Evolutionary conservation across 2,797 vertebrate genomes (phyloP), one percentile per base, ranked within the genome.

Genomic region (Ptychobarbus kaznakovi): DNA sequence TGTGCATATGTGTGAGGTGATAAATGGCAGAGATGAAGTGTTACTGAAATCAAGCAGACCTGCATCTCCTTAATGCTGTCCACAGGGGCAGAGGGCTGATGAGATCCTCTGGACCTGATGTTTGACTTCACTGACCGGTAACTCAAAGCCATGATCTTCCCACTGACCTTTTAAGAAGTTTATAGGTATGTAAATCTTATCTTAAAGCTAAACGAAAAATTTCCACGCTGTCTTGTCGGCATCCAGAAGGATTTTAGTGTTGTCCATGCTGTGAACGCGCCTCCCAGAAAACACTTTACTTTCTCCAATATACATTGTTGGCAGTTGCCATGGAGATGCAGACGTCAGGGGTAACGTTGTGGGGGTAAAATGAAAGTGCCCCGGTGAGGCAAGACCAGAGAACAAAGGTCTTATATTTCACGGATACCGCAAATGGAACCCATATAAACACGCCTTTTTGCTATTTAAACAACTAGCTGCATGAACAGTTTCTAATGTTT

Each of bases 251-350:
- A 82, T 61, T 83, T 76, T 75, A 68, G 22, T 68, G 82, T 66
- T 40, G 44, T 51, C 56, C 49, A 68, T 86, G 77, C 53, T 79
- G 77, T 82, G 65, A 65, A 80, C 25, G 38, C 49, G 44, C 28
- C 46, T 72, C 49, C 15, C 65, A 20, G 35, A 16, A 63, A 85
- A 56, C 75, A 76, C 32, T 51, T 75, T 11, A 79, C 32, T 68
- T 81, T 20, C 58, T 25, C 78, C 61, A 11, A n/a, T 75, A 28
- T 12, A 77, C 28, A 28, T 4, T 90, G 93, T 94, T 91, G 74
- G 87, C 82, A 18, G 94, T 96, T 94, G 87, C 94, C 93, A 89
- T 80, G 93, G 94, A 84, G 86, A 95, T 90, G 63, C 13, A 75
- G 69, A 80, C 80, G 63, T 84, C 32, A 65, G 80, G 49, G 22